Conservation (phyloP, 2,797 vertebrate species). For the Discoglossus pictus region DNA sequence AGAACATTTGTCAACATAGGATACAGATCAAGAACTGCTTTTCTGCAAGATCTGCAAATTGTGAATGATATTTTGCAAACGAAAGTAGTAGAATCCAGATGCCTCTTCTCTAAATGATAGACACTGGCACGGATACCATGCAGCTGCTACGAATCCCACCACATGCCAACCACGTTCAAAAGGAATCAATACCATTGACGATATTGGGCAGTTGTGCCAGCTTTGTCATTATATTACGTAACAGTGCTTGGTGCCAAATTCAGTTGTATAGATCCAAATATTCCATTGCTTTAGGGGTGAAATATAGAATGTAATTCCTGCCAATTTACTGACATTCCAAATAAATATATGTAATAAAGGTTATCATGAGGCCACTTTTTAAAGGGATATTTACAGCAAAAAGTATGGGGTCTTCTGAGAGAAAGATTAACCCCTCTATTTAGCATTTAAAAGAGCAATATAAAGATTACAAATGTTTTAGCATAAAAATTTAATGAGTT, state of each 20-base stretch:
- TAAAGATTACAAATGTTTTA: too few relatives aligned
- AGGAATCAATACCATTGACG: slow-evolving; percentile 47
- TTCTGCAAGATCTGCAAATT: slow-evolving; percentile 39
- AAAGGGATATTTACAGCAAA: neutral
- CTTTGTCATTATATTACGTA: slow-evolving; percentile 43
- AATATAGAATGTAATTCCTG: too few relatives aligned
- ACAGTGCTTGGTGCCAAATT: slow-evolving; percentile 23
- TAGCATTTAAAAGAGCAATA: slow-evolving; percentile 23
- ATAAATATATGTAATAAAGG: too few relatives aligned
- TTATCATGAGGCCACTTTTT: too few relatives aligned
- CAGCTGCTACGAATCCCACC: slow-evolving; percentile 36
- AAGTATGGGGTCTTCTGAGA: neutral
- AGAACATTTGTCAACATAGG: too few relatives aligned
- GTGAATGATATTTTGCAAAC: slow-evolving; percentile 15
- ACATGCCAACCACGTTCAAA: slow-evolving; percentile 35
- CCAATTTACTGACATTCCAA: too few relatives aligned
- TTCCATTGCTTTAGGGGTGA: slow-evolving; percentile 6
- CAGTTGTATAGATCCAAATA: slow-evolving; percentile 10
- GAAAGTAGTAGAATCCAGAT: slow-evolving; percentile 41
- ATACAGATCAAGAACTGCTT: slow-evolving; percentile 18
- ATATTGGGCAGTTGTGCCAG: slow-evolving; percentile 29
- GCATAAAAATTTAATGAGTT: too few relatives aligned
- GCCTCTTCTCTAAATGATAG: slow-evolving; percentile 40
- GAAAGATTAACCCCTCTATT: slow-evolving; percentile 3
- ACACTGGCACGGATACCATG: slow-evolving; percentile 36